Conservation (phyloP, 2,888 invertebrate species). For the Amphipoea oculea region DNA sequence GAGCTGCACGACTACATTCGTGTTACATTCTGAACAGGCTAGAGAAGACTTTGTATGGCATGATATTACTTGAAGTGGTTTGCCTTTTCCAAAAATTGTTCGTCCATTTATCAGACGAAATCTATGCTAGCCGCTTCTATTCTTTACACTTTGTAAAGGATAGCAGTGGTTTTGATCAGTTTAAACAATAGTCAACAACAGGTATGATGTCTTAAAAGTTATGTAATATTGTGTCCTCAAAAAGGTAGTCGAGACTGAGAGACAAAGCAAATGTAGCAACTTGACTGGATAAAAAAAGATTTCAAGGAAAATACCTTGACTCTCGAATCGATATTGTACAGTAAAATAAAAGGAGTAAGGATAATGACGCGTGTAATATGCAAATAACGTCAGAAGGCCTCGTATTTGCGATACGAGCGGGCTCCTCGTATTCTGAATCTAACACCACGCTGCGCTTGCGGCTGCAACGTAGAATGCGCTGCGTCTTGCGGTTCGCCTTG, state of each 20-base stretch:
- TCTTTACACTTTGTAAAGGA: neutral
- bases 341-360: constrained; percentile 46
- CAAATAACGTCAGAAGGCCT: constrained; percentile 51
- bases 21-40: constrained; percentile 7
- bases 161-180: neutral
- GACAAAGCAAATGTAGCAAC: constrained; percentile 5
- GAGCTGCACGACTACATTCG: constrained; percentile 18
- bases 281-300: constrained; percentile 11
- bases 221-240: neutral
- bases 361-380: constrained; percentile 47
- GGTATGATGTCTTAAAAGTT: neutral
- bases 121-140: neutral
- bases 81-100: neutral
- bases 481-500: constrained; percentile 79
- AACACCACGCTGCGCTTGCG: constrained; percentile 63
- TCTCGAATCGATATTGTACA: constrained; percentile 55
- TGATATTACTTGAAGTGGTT: neutral
- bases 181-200: neutral
- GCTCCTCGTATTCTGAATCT: constrained; percentile 59
- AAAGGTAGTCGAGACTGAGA: neutral
- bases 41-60: neutral
- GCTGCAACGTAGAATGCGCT: constrained; percentile 66
- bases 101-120: neutral
- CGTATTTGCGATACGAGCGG: constrained; percentile 36
- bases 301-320: constrained; percentile 45